Base-by-base conservation (phyloP, 2,797 vertebrate genomes). In the Pseudochromis fuscus region DNA sequence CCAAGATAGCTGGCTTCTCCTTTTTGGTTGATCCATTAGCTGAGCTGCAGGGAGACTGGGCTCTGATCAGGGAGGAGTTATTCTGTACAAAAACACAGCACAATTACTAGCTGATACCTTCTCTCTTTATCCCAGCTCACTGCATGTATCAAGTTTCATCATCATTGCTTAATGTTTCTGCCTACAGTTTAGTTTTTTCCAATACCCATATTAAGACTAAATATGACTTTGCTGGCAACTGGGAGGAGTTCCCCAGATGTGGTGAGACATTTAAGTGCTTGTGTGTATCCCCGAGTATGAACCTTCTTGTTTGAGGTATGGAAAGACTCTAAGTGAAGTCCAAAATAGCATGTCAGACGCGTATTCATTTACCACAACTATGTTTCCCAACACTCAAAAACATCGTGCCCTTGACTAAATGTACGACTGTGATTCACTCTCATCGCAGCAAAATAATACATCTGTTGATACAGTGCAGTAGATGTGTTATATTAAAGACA, bases 1-100 rank as follows among this genome's bases (percentile, higher is more conserved):
- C 95, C 83, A 96, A 66, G 91, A 98, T 96, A n/a, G 96, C 96
- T 0, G 96, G 94, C 82, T 98, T 98, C 89, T 98, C 96, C 75
- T 96, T 97, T 92, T 95, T 97, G 91, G 95, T 87, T 0, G 96
- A 96, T 49, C 93, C 81, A 35, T 97, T 95, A 64, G 94, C 92
- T 0, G 94, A 95, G 85, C 93, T 89, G 56, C 94, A 94, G 1
- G 95, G 92, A 60, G 96, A 94, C 92, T 95, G 95, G 24, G 79
- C 66, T 58, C 94, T 93, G 62, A 93, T 91, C 75, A 92, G 67
- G 1, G 83, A 93, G 62, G 93, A 93, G 30, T 93, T 95, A 79
- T 95, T 95, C 97, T 98, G 92, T n/a, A 73, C 88, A 92, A 56
- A 71, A 60, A 49, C 0, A 70, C 21, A 71, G 15, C 16, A 56